Evolutionary conservation across 1,140 invertebrate species (phyloP), one percentile per base, ranked within the genome.

Genomic region (Tetramorium alpestre): DNA sequence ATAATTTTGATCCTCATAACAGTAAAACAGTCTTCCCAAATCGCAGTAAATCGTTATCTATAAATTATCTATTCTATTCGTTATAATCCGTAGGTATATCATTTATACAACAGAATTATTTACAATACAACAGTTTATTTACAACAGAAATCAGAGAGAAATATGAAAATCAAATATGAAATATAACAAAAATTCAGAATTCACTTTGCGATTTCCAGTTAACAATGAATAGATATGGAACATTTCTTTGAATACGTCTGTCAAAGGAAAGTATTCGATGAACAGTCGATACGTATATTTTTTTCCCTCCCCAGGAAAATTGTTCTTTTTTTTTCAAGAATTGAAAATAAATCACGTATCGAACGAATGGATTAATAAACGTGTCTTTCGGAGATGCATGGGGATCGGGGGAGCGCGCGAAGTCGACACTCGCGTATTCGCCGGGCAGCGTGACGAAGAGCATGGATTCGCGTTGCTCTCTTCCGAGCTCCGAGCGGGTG

Each of bases 401-500:
- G 41, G 47, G 47, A 22, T 13, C 8, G 44, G 62, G 41, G 41
- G 10, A 44, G 47, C 18, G 62, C 28, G 67, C 33, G 41, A 47
- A 60, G 51, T 84, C 54, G 56, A 84, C 69, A 47, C 41, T 82
- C 33, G 80, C 54, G 16, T 60, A 84, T 75, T 75, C 54, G 80
- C 16, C 18, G 51, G 47, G 56, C 47, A 78, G 62, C 82, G 72
- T 76, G 44, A 78, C 58, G 73, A 54, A 85, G 72, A 62, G 47
- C 33, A 16, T 47, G 58, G 81, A 60, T 38, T 58, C 51, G 58
- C 82, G 18, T 77, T 41, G 73, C 58, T 54, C 44, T 51, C 82
- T 56, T 44, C 13, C 69, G 54, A 64, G n/a, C 47, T 25, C 22
- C 4, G 60, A 77, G 22, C 56, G 58, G 67, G 69, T 56, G 70